Base-by-base conservation (phyloP, 2,888 invertebrate genomes). In the Sinhomidia bicolor region DNA sequence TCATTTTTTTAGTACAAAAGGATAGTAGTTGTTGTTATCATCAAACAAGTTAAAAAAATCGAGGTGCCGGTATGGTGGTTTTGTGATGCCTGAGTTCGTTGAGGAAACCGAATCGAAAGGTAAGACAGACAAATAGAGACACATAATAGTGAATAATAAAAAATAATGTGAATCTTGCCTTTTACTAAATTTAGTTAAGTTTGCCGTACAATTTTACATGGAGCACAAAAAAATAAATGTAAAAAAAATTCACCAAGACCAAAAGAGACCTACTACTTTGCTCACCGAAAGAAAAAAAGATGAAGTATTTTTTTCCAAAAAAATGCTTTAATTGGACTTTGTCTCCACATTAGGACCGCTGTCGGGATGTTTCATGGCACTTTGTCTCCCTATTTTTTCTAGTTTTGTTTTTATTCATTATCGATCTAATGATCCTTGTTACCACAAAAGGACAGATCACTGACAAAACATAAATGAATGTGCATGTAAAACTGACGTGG, bases 371-470 rank as follows among this genome's bases (percentile, higher is more conserved):
- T 82, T 79, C 32, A 60, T 81, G 74, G 74, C 23, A 14, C 23
- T 1, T 2, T n/a, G 20, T 0, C 36, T 65, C 36, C 36, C 78
- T 26, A 60, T 26, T 12, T 60, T 41, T 32, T 23, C 44, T 41
- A 14, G 7, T 47, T 62, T 57, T 62, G 60, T 62, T 41, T 83
- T 60, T 83, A 84, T 84, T 60, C 76, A 78, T 60, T 85, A 78
- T 60, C 83, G 17, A 83, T 83, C 85, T 85, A 85, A 78, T 85
- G 85, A 78, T 78, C 76, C 85, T 85, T 85, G 84, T 85, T 85
- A 85, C 76, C 81, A 36, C 71, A 84, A 32, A 57, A 76, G 84
- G 60, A 84, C 76, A 84, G 82, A 84, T 74, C 84, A 71, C 51
- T 51, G 54, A 47, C 57, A 81, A 65, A 26, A 23, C 14, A 47